Base-by-base conservation (phyloP, 1,140 invertebrate genomes). In the Tyrophagus putrescentiae region DNA sequence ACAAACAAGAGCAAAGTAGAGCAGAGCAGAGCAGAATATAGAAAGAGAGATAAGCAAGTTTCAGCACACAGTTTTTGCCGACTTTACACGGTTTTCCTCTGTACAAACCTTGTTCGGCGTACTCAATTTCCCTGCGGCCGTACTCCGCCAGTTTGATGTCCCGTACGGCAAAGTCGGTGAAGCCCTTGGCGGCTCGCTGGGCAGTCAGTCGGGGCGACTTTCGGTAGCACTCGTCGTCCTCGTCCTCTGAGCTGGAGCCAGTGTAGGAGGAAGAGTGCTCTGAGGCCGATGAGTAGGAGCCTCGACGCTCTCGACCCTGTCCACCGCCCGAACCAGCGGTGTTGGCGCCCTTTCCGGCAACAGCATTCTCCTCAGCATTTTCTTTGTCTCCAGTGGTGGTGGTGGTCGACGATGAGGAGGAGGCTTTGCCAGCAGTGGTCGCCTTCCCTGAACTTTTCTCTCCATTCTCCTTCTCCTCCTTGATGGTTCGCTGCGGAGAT, bases 111-210 rank as follows among this genome's bases (percentile, higher is more conserved):
- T 95, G 92, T 69, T 98, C 92, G n/a, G 92, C 92, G 65, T 97
- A 95, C 75, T 97, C 92, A 67, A 98, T 97, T 76, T 97, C 94
- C 53, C 92, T 71, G 27, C 93, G 76, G 0, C 94, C 94, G 72
- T 93, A 96, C 0, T 86, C 86, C 69, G 90, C 82, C 68, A 94
- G 87, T 57, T 84, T 83, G 39, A 90, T 88, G 73, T 88, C 95
- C 61, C 84, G 78, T 2, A 95, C 87, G 72, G 89, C 93, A 74
- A 94, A 93, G 67, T 93, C 87, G 0, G 78, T 78, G 65, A 82
- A 85, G 1, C 85, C 84, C 61, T 80, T 80, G 0, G 84, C 81
- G 52, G 82, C 86, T 65, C 82, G 83, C 72, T 92, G 86, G 11
- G 79, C 74, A 71, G 91, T 91, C 67, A 93, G 87, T 48, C 87